These are phyloP conservation scores for Bursaphelenchus okinawaensis DNA, from an alignment of 2,888 invertebrate species.

Conservation along the genomic window DNA sequence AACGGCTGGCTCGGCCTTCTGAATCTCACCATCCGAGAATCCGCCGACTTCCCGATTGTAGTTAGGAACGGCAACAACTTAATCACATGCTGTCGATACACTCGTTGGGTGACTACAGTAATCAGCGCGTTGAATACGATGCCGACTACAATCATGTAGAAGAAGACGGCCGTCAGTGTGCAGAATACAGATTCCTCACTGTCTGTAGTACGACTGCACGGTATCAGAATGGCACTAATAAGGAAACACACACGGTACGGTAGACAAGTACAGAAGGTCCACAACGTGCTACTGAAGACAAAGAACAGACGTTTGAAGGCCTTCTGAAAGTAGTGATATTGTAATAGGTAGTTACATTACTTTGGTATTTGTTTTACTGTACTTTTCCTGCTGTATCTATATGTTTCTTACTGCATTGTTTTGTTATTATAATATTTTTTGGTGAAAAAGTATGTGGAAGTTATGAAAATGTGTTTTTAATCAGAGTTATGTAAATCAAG, in stretches of 20 bases:
- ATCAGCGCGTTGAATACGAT: conserved; percentile 54
- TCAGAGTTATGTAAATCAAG: too few relatives aligned
- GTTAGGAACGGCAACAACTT: not conserved
- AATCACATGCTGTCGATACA: conserved; percentile 12
- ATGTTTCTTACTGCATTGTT: too few relatives aligned
- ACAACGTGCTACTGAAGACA: conserved; percentile 53
- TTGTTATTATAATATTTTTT: too few relatives aligned
- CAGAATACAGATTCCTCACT: conserved; percentile 13
- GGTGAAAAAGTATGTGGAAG: too few relatives aligned
- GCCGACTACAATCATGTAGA: conserved; percentile 48
- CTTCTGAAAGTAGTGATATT: conserved; percentile 41
- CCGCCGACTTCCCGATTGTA: not conserved
- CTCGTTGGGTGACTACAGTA: conserved; percentile 48
- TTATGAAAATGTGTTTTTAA: too few relatives aligned
- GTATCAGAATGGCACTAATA: conserved; percentile 27
- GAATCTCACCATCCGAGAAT: not conserved
- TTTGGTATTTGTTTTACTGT: not conserved
- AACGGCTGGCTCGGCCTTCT: not conserved
- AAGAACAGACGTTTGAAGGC: conserved; percentile 55
- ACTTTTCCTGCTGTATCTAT: too few relatives aligned
- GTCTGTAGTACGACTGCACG: conserved; percentile 7
- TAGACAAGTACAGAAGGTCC: conserved; percentile 55
- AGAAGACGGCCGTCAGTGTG: conserved; percentile 35
- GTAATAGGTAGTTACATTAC: too few relatives aligned
- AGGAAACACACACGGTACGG: conserved; percentile 52